These are phyloP conservation scores for Paramormyrops hopkinsi DNA, from an alignment of 2,797 vertebrate species.

Conservation along the genomic window DNA sequence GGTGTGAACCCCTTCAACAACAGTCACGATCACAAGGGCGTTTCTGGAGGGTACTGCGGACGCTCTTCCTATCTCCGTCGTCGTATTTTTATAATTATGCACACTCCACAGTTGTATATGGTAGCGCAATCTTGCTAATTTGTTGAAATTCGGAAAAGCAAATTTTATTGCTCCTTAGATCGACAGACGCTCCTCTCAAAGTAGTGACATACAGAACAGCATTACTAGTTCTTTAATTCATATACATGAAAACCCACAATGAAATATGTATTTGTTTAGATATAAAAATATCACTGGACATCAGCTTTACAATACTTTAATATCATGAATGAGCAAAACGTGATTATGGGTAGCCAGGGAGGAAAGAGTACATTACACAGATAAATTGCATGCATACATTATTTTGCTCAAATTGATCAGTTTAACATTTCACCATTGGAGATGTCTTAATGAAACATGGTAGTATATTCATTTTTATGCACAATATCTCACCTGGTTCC, in stretches of 20 bases:
- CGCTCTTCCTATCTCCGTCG: not conserved
- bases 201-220: not conserved
- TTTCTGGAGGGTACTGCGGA: not conserved
- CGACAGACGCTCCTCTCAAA: not conserved
- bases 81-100: not conserved
- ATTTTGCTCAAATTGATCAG: not conserved
- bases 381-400: not conserved
- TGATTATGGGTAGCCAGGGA: not conserved
- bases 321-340: not conserved
- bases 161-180: not conserved
- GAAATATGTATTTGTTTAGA: not conserved
- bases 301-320: not conserved
- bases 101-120: not conserved
- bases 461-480: not conserved
- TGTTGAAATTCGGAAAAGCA: not conserved
- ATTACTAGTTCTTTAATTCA: not conserved
- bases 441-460: not conserved
- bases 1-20: not conserved
- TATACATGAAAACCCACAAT: not conserved
- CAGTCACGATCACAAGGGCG: not conserved
- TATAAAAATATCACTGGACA: not conserved
- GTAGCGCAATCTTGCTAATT: not conserved
- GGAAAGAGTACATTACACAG: not conserved
- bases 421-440: not conserved
- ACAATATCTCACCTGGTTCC: not conserved